Base-by-base conservation (phyloP, 1,140 invertebrate species). In the Wiebesia pumilae region DNA sequence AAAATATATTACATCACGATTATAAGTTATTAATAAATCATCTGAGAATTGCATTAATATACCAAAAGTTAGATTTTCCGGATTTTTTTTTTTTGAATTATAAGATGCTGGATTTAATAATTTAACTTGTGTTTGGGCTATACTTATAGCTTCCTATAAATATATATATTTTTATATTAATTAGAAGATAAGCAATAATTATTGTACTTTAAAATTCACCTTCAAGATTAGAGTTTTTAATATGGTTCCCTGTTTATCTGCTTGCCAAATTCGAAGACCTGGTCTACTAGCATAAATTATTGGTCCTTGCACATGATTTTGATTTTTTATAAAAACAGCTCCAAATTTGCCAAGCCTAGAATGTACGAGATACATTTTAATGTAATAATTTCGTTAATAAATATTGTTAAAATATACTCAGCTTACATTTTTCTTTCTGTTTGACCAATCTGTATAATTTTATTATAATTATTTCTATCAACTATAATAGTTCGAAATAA, bases 141-240 rank as follows among this genome's bases (percentile, higher is more conserved):
- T 94, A 35, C 94, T 91, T 81, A 96, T 92, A 16, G 95, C 94
- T 81, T 96, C 96, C 94, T 95, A 43, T 73, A 86, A 83, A 88
- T 35, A 65, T 30, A 71, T 81, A 65, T 71, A 38, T 79, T 4
- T 78, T 47, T 30, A 24, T n/a, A 47, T 65, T 78, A 1, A 38
- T 77, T 38, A 54, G 62, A 33, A 24, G 65, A 80, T 73, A 79
- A 67, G 65, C 38, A 88, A 81, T 81, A 89, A 87, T 90, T 77
- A 10, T 54, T 54, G 51, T 81, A 89, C 62, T 80, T 86, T 71
- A 82, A 65, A 78, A 86, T 87, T 84, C 3, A 96, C 96, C 94
- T 97, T 97, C 91, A 98, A 98, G 24, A 98, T 95, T 47, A 97
- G 93, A 1, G 97, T 98, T 93, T 97, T 96, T n/a, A 95, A 91